A percentile compares a stretch with the other conserved stretches of the same genome.
These are phyloP conservation scores for Choristoneura rosaceana DNA, from an alignment of 2,888 invertebrate genomes.

Conservation along the genomic window DNA sequence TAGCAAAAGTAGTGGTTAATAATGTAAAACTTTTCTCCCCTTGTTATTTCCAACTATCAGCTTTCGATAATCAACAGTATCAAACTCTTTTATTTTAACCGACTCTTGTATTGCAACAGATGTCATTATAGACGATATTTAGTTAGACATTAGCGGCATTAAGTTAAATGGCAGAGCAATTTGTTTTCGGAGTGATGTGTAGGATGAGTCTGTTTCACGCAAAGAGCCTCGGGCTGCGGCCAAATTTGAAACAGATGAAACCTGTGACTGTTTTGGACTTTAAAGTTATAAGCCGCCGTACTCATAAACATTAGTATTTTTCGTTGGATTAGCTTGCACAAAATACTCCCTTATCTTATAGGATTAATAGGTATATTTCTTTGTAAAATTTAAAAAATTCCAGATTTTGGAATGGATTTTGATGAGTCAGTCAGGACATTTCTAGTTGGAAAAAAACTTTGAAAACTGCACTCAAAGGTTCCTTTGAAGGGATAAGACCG, in stretches of 20 bases:
- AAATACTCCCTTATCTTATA: too few species aligned
- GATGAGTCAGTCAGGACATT: too few species aligned
- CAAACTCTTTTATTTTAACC: constrained; percentile 6
- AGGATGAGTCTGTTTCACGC: constrained; percentile 48
- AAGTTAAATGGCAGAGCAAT: constrained; percentile 53
- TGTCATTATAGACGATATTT: constrained; percentile 46
- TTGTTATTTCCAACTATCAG: background rate
- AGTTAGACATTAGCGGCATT: constrained; percentile 51
- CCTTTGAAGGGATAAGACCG: too few species aligned
- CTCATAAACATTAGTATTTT: background rate
- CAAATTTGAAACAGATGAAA: constrained; percentile 45
- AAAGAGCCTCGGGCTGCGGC: constrained; percentile 53
- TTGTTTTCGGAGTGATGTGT: constrained; percentile 52
- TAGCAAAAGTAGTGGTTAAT: background rate
- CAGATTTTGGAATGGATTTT: too few species aligned
- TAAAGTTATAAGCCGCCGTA: background rate
- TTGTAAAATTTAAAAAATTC: too few species aligned
- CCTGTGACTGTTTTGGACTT: background rate
- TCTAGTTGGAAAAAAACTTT: too few species aligned
- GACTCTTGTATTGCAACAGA: constrained; percentile 39
- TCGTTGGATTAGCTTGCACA: too few species aligned
- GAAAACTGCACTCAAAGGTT: too few species aligned
- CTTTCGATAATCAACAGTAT: background rate
- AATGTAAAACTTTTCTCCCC: background rate
- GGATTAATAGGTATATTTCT: too few species aligned